Percentiles rank a stretch among this genome's conserved stretches.
phyloP scores from a whole-genome alignment of 2,797 vertebrate species.

The Synaphobranchus kaupii region DNA sequence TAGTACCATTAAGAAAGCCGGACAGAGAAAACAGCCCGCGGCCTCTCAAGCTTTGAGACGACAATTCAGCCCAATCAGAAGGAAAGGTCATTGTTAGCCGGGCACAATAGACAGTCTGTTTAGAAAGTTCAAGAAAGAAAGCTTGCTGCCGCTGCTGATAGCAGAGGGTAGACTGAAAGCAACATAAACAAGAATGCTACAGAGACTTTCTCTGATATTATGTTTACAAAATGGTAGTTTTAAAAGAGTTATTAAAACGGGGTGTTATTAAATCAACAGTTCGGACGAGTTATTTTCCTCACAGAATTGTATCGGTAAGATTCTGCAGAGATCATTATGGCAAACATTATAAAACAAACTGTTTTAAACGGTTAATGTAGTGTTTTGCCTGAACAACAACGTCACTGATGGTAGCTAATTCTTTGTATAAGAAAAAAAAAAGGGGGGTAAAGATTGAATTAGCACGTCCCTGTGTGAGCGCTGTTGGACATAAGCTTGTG shows the following conservation, averaged over 20 bases:
- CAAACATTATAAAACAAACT: not conserved
- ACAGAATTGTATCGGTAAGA: not conserved
- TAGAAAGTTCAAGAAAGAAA: constrained; percentile 72
- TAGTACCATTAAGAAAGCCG: constrained; percentile 51
- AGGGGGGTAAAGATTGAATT: too few relatives aligned
- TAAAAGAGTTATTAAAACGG: not conserved
- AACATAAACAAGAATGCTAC: constrained; percentile 7
- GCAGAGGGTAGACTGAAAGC: constrained; percentile 1
- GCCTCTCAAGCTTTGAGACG: constrained; percentile 66
- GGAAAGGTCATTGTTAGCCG: constrained; percentile 82
- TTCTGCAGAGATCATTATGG: not conserved
- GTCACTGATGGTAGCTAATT: not conserved
- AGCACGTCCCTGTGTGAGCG: not conserved
- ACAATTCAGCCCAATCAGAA: constrained; percentile 72
- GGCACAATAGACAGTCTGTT: constrained; percentile 85
- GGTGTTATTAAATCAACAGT: not conserved
- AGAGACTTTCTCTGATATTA: constrained; percentile 20
- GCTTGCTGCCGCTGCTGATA: constrained; percentile 54
- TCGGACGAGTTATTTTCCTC: not conserved
- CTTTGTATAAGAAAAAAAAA: not conserved
- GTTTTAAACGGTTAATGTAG: not conserved
- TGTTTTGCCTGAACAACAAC: not conserved
- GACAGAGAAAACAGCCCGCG: constrained; percentile 61
- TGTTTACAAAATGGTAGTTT: not conserved
- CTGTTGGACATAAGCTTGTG: not conserved